Evolutionary conservation across 2,113 vertebrate species (phyloP).

Genomic region (Colaptes auratus): DNA sequence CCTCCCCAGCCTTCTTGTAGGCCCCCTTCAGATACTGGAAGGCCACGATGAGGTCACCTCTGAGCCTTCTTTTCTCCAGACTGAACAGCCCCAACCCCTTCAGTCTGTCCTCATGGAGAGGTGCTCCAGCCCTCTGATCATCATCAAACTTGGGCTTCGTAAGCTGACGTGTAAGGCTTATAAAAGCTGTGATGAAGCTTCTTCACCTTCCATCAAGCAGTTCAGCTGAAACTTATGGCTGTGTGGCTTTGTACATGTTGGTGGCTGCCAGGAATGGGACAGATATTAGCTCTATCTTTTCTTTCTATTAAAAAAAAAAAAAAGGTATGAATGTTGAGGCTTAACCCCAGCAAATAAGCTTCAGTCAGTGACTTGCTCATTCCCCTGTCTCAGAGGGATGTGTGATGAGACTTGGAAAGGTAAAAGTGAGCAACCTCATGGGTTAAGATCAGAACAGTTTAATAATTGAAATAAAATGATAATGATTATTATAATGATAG

Average conservation of each 20-base stretch:
- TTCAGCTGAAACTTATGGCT: background rate
- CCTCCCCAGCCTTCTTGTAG: too few relatives aligned
- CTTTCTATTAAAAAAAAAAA: background rate
- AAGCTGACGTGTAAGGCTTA: background rate
- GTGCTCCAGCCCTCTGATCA: too few relatives aligned
- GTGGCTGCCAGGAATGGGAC: background rate
- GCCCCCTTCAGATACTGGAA: too few relatives aligned
- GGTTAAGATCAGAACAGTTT: background rate
- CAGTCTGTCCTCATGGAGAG: too few relatives aligned
- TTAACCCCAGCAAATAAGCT: background rate
- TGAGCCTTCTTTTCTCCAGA: too few relatives aligned
- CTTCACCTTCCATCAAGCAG: background rate
- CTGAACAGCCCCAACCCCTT: too few relatives aligned
- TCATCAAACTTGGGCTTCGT: background rate
- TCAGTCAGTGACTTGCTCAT: background rate
- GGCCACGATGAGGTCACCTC: too few relatives aligned
- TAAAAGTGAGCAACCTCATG: background rate
- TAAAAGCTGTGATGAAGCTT: background rate
- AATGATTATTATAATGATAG: background rate
- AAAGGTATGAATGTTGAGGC: background rate
- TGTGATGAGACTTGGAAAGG: accelerated
- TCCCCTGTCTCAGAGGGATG: accelerated
- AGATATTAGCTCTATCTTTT: background rate
- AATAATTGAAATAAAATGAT: background rate
- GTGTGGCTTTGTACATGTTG: background rate